These are phyloP conservation scores for Natator depressus DNA, from an alignment of 2,113 vertebrate species.

Conservation along the genomic window DNA sequence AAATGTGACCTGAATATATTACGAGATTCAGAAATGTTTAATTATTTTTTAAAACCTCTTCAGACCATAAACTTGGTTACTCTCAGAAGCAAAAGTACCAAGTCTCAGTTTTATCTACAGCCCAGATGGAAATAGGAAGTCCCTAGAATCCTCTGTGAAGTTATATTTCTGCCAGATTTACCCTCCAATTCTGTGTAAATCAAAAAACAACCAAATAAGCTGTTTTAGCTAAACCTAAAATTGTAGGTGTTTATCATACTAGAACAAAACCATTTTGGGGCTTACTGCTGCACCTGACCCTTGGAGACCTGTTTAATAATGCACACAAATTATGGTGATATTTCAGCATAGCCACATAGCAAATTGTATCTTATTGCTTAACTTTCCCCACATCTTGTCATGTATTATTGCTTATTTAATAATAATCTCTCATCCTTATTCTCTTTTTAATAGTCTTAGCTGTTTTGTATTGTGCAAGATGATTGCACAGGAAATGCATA, in stretches of 20 bases:
- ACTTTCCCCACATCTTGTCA: background rate
- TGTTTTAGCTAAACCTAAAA: background rate
- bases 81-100: background rate
- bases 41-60: background rate
- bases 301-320: background rate
- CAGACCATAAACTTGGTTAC: background rate
- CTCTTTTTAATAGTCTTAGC: background rate
- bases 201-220: background rate
- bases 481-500: background rate
- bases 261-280: background rate
- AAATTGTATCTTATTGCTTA: background rate
- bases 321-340: rapidly evolving
- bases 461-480: background rate
- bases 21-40: background rate
- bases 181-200: background rate
- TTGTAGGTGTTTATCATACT: background rate
- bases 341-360: background rate
- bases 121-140: background rate
- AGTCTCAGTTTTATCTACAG: background rate
- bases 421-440: background rate
- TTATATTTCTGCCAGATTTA: background rate
- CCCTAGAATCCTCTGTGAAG: background rate
- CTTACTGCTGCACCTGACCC: background rate
- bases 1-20: background rate
- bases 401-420: background rate